phyloP scores from a whole-genome alignment of 2,113 vertebrate species.

The Rhinichthys klamathensis region DNA sequence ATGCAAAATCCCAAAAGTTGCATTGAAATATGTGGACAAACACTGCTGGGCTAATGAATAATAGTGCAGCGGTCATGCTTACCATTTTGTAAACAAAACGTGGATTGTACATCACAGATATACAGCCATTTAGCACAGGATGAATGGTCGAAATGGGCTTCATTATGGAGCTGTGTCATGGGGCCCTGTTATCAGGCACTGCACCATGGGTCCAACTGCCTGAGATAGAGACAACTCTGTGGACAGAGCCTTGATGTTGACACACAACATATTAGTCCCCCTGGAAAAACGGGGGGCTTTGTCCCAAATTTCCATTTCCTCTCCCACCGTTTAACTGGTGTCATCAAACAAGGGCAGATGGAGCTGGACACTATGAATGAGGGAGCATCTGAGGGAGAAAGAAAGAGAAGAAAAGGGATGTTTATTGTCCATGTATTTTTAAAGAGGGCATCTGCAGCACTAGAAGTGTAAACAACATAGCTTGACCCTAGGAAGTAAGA shows the following conservation, averaged over 20 bases:
- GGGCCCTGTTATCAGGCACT: conserved; percentile 71
- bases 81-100: conserved; percentile 45
- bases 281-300: conserved; percentile 65
- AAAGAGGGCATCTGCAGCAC: conserved; percentile 57
- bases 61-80: neutral
- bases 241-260: conserved; percentile 76
- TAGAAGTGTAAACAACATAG: conserved; percentile 63
- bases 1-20: neutral
- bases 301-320: conserved; percentile 73
- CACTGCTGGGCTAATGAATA: neutral
- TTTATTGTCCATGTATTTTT: conserved; percentile 66
- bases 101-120: conserved; percentile 51
- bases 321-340: conserved; percentile 61
- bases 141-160: conserved; percentile 79
- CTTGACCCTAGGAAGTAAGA: conserved; percentile 53
- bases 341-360: conserved; percentile 56
- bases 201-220: conserved; percentile 72
- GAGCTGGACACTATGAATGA: conserved; percentile 38
- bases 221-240: conserved; percentile 72
- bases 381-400: conserved; percentile 18
- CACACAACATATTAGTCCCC: conserved; percentile 76
- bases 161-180: conserved; percentile 69
- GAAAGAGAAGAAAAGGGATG: conserved; percentile 41
- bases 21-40: neutral
- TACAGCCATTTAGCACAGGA: conserved; percentile 70